Percentiles rank a stretch among this genome's conserved stretches.
Conservation (phyloP, 2,888 invertebrate species). For the Polyploca ridens region DNA sequence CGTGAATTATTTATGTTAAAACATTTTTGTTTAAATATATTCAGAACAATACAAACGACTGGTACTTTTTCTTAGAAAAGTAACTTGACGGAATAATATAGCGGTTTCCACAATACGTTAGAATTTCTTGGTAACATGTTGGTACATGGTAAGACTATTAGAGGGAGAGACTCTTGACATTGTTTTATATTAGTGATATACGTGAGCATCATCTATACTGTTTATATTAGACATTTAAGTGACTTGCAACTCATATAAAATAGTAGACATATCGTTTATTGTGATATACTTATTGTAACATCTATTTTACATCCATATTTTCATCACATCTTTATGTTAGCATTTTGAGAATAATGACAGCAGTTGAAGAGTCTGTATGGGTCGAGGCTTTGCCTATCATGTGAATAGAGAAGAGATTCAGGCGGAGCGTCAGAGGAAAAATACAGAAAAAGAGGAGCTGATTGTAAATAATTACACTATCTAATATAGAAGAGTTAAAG, state of each 20-base stretch:
- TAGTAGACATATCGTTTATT: neutral
- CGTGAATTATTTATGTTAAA: neutral
- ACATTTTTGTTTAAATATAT: neutral
- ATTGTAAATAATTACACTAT: too few species aligned
- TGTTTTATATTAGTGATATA: constrained; percentile 69
- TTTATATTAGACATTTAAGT: constrained; percentile 44
- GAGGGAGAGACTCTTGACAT: constrained; percentile 51
- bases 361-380: too few species aligned
- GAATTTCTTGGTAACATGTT: constrained; percentile 55
- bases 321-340: too few species aligned
- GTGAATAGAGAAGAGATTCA: too few species aligned
- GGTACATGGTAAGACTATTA: constrained; percentile 29
- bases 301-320: neutral
- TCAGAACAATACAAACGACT: neutral
- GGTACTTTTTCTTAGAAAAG: constrained; percentile 6
- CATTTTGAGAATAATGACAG: too few species aligned
- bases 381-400: too few species aligned
- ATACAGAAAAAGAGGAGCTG: too few species aligned
- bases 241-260: constrained; percentile 36
- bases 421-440: too few species aligned
- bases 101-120: constrained; percentile 36
- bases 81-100: constrained; percentile 18
- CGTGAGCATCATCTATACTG: constrained; percentile 65
- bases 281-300: neutral
- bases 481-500: too few species aligned